Percentiles rank a stretch among this genome's conserved stretches.
phyloP scores from a whole-genome alignment of 2,888 invertebrate genomes.

The Netelia melanura region DNA sequence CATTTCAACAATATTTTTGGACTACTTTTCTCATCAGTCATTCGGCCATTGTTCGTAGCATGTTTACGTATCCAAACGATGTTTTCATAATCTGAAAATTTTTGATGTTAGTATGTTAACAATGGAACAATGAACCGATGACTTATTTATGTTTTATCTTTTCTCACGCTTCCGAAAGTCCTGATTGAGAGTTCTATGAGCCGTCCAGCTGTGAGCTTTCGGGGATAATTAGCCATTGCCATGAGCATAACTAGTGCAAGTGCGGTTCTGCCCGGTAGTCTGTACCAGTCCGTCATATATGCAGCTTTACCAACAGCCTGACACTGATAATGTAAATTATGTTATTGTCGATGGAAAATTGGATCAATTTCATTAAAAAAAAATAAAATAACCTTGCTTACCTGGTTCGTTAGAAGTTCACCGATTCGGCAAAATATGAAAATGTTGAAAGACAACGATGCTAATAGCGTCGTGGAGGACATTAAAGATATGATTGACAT shows the following conservation, averaged over 20 bases:
- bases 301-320: slow-evolving; percentile 71
- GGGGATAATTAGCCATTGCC: slow-evolving; percentile 55
- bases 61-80: slow-evolving; percentile 63
- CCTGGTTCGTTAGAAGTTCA: slow-evolving; percentile 76
- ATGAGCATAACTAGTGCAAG: slow-evolving; percentile 59
- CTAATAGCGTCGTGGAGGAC: slow-evolving; percentile 42
- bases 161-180: slow-evolving; percentile 73
- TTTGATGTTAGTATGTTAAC: not conserved
- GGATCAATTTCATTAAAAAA: too few relatives aligned
- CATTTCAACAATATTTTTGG: too few relatives aligned
- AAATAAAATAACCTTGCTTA: slow-evolving; percentile 54
- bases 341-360: not conserved
- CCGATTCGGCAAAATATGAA: slow-evolving; percentile 70
- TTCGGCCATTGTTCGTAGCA: slow-evolving; percentile 61
- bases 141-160: too few relatives aligned
- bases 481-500: slow-evolving; percentile 45
- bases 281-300: slow-evolving; percentile 71
- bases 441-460: slow-evolving; percentile 56
- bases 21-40: not conserved
- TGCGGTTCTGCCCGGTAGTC: slow-evolving; percentile 52
- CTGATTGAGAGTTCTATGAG: slow-evolving; percentile 69
- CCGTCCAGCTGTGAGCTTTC: slow-evolving; percentile 64
- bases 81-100: slow-evolving; percentile 58
- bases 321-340: slow-evolving; percentile 67
- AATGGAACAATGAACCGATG: not conserved